A percentile compares a stretch with the other conserved stretches of the same genome.
Evolutionary conservation across 2,888 invertebrate species (phyloP).

Genomic region (Mongoloraphidia duomilia): DNA sequence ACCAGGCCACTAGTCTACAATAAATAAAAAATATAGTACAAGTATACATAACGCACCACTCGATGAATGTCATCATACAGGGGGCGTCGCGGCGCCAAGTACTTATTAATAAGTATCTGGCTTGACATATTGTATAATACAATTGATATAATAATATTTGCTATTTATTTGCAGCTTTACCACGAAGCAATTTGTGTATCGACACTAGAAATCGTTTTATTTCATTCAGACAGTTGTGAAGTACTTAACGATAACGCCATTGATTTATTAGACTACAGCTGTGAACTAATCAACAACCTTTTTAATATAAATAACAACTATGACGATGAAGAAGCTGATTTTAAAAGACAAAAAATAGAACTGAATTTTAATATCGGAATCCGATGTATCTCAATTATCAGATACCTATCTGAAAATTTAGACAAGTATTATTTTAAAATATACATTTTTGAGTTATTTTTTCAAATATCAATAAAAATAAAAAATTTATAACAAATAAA

Average conservation of each 20-base stretch:
- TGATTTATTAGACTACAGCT: conserved; percentile 72
- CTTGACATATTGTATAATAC: not conserved
- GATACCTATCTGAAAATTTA: conserved; percentile 48
- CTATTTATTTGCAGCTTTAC: conserved; percentile 36
- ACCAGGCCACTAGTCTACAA: not conserved
- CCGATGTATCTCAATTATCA: conserved; percentile 64
- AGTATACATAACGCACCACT: no score
- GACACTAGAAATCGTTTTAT: conserved; percentile 68
- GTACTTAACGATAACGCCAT: conserved; percentile 59
- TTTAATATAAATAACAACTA: conserved; percentile 27
- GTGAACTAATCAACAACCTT: conserved; percentile 49
- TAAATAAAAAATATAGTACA: no score
- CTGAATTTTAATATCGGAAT: conserved; percentile 68
- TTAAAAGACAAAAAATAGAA: conserved; percentile 49
- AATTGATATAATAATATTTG: not conserved
- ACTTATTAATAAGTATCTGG: not conserved
- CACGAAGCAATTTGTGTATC: conserved; percentile 71
- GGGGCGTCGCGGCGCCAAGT: no score
- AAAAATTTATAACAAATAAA: no score
- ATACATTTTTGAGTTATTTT: no score
- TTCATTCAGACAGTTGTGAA: conserved; percentile 65
- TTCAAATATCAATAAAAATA: no score
- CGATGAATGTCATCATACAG: no score
- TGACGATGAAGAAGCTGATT: conserved; percentile 40
- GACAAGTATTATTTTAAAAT: conserved; percentile 27